Evolutionary conservation across 2,888 invertebrate species (phyloP).

Genomic region (Chaetoderma sp.): DNA sequence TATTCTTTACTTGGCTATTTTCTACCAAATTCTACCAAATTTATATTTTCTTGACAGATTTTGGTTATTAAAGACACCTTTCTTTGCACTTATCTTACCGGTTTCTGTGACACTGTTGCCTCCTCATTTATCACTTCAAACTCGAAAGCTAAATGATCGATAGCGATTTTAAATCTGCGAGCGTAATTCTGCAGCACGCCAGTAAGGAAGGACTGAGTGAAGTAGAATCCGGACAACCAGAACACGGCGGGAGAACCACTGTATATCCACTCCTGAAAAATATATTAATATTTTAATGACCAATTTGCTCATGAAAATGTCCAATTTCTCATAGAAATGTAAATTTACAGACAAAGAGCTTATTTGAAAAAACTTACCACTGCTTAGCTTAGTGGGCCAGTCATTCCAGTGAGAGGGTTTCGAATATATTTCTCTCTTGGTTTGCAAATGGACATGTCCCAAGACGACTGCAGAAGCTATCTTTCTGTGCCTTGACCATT

Average conservation of each 20-base stretch:
- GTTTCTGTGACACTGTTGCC: conserved; percentile 51
- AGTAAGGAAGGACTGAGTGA: conserved; percentile 69
- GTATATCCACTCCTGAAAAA: conserved; percentile 62
- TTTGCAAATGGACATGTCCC: too few relatives aligned
- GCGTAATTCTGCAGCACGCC: conserved; percentile 68
- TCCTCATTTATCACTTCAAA: conserved; percentile 62
- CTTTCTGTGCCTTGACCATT: too few relatives aligned
- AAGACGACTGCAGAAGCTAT: too few relatives aligned
- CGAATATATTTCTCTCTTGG: too few relatives aligned
- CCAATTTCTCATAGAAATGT: too few relatives aligned
- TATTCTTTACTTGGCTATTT: too few relatives aligned
- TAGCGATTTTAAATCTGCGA: conserved; percentile 64
- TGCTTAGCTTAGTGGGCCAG: too few relatives aligned
- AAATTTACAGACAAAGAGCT: not conserved
- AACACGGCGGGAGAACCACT: conserved; percentile 66
- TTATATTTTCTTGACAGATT: too few relatives aligned
- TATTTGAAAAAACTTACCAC: not conserved
- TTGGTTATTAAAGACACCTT: too few relatives aligned
- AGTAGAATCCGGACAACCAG: conserved; percentile 71
- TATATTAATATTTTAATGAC: not conserved
- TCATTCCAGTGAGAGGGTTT: too few relatives aligned
- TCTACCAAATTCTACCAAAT: too few relatives aligned
- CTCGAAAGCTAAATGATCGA: conserved; percentile 65
- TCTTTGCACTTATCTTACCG: too few relatives aligned
- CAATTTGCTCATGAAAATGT: not conserved